A percentile compares a stretch with the other conserved stretches of the same genome.
phyloP scores from a whole-genome alignment of 1,140 invertebrate genomes.

The Drosophila subobscura region DNA sequence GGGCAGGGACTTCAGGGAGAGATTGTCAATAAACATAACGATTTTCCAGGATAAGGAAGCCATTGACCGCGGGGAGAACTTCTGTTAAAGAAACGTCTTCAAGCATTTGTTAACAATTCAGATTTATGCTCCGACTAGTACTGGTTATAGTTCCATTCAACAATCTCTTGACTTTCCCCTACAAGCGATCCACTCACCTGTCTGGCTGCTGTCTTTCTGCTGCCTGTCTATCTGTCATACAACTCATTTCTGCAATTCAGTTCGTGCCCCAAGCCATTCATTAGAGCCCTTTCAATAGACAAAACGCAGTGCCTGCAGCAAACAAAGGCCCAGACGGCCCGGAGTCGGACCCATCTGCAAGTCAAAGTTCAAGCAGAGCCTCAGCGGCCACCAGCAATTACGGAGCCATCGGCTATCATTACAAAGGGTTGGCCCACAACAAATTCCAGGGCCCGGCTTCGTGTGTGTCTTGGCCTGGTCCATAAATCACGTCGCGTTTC shows the following conservation, averaged over 20 bases:
- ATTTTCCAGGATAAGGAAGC: not conserved
- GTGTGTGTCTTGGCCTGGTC: not conserved
- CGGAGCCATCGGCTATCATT: constrained; percentile 10
- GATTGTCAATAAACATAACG: not conserved
- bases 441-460: too few species aligned
- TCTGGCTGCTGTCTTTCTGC: too few species aligned
- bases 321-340: too few species aligned
- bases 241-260: too few species aligned
- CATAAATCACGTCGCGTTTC: constrained; percentile 17
- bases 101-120: too few species aligned
- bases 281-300: constrained; percentile 5
- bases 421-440: not conserved
- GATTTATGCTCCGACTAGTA: too few species aligned
- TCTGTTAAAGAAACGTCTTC: too few species aligned
- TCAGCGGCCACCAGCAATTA: constrained; percentile 11
- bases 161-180: too few species aligned
- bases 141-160: too few species aligned
- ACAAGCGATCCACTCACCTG: not conserved
- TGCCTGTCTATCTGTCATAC: too few species aligned
- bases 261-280: not conserved
- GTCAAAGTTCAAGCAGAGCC: constrained; percentile 14
- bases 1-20: not conserved
- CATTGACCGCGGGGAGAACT: too few species aligned
- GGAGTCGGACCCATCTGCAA: not conserved
- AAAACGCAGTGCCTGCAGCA: not conserved